phyloP scores from a whole-genome alignment of 1,140 invertebrate genomes.

The Tetramorium simillimum region DNA sequence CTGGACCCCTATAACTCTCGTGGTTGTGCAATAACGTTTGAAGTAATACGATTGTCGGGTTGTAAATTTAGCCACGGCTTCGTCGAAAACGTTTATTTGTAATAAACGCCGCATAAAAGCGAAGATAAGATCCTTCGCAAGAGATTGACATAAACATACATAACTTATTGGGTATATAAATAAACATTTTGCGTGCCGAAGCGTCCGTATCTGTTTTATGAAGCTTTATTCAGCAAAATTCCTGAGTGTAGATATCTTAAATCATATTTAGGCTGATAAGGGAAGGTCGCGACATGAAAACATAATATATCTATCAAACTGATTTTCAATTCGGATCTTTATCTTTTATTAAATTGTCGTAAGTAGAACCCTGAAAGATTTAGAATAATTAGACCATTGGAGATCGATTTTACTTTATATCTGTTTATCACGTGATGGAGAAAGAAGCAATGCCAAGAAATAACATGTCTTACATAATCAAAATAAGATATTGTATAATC shows the following conservation, averaged over 20 bases:
- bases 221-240: constrained; percentile 13
- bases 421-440: neutral
- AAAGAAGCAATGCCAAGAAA: neutral
- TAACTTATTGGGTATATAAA: constrained; percentile 17
- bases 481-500: neutral
- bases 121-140: neutral
- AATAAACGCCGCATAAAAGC: neutral
- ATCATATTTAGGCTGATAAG: constrained; percentile 18
- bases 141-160: neutral
- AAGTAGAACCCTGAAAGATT: neutral
- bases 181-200: neutral
- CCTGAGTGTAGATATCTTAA: neutral
- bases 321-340: constrained; percentile 7
- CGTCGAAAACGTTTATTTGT: neutral
- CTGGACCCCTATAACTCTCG: neutral
- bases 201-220: neutral
- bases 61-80: constrained; percentile 11
- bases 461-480: neutral
- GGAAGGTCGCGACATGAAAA: constrained; percentile 5
- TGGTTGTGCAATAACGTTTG: neutral
- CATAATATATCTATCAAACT: constrained; percentile 21
- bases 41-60: neutral
- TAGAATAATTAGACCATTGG: neutral
- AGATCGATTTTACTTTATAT: neutral
- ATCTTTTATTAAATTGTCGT: neutral